Base-by-base conservation (phyloP, 2,113 vertebrate species). In the Galbula dea region DNA sequence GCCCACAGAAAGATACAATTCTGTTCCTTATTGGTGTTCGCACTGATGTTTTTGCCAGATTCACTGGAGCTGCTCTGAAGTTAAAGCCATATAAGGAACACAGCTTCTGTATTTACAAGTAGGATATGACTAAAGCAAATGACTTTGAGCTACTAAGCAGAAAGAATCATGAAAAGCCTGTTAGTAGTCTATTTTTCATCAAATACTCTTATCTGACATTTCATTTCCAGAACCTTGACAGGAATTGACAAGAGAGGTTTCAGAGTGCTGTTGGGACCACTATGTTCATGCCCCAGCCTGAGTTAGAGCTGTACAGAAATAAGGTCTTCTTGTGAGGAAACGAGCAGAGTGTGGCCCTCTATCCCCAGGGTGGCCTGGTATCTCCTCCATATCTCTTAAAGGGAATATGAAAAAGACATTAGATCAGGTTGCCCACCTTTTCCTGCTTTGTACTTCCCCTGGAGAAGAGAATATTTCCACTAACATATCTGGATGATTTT, bases 261-360 rank as follows among this genome's bases (percentile, higher is more conserved):
- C 43, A 58, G 37, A 46, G 34, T 74, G 37, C 34, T 62, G 19
- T 10, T 75, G 49, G 18, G 29, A n/a, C 73, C 13, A 26, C 15
- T 30, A 34, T 0, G 0, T 24, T 45, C 39, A 19, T 51, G 17
- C 4, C 6, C 9, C 36, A 89, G 22, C 12, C 29, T 58, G 14
- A 22, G 10, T 14, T 36, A 83, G 16, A 16, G 5, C 46, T 32
- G 4, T 45, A 6, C 26, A 41, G 51, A 48, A 80, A 9, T 13
- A 58, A 59, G 8, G 20, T 34, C 19, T 45, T 78, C 77, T 69
- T 18, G 5, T 6, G 46, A 76, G 62, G 63, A 86, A 66, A 43
- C 5, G 29, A 7, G 29, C 27, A 88, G 34, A 91, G 12, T 3
- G 2, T n/a, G 17, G 32, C 26, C 3, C 21, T 41, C 27, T 11